Evolutionary conservation across 2,888 invertebrate species (phyloP), one percentile per base, ranked within the genome.

Genomic region (Oligia latruncula): DNA sequence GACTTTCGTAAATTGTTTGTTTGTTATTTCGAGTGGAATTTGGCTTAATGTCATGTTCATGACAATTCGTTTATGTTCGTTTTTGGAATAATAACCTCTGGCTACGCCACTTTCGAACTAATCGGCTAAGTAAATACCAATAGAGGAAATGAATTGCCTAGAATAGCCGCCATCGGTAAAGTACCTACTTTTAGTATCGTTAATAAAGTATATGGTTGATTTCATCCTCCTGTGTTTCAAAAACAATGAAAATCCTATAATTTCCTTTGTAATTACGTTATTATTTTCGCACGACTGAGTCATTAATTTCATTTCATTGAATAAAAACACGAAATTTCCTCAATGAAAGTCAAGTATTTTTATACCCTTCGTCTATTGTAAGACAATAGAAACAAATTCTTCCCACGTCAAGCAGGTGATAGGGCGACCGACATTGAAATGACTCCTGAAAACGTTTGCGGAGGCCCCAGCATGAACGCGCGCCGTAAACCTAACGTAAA

Each of bases 371-470:
- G 55, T 64, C n/a, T 55, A 49, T n/a, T 66, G 13, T 58, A 72
- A 23, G 46, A 71, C 35, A 70, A 29, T 46, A 46, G 68, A 64
- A 79, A 80, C 23, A 70, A 73, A 75, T 77, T 77, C 29, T 64
- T 64, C 23, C 40, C 35, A 70, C n/a, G 64, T 84, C 74, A 74
- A 73, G 29, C 35, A 70, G 68, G 77, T 87, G 84, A 77, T 84
- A 71, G 40, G 35, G 4, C 20, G 71, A 65, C 52, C 68, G 87
- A 87, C 58, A 80, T 58, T 67, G 55, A 71, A 70, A 65, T 60
- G n/a, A 43, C 62, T 70, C 9, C 20, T 20, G 15, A 11, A 76
- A 73, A 71, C 2, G 11, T 74, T 49, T 35, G 35, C 20, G 2
- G 17, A 46, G 17, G 60, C 11, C 11, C 15, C 23, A 40, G 17